phyloP scores from a whole-genome alignment of 64 coral and sea anemone species.

The Astreopora myriophthalma region DNA sequence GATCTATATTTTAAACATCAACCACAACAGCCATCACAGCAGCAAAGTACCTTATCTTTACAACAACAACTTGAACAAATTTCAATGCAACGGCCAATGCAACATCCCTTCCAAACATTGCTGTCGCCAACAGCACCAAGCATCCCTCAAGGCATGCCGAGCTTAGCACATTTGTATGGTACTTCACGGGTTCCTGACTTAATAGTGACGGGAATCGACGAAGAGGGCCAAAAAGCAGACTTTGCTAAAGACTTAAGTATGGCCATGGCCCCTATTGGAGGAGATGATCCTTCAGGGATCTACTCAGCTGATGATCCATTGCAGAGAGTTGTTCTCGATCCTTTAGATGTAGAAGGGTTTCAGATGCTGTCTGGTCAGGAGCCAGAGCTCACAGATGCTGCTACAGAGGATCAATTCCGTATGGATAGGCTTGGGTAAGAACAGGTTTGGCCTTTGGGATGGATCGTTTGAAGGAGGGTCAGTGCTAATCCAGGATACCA shows the following conservation, averaged over 20 bases:
- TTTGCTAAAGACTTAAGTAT: slow-evolving; percentile 67
- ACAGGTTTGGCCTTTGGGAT: background rate
- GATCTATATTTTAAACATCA: slow-evolving; percentile 51
- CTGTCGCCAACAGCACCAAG: slow-evolving; percentile 13
- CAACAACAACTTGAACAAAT: slow-evolving; percentile 56
- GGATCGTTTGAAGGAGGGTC: too few species aligned
- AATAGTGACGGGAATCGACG: slow-evolving; percentile 55
- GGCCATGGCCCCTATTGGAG: slow-evolving; percentile 54
- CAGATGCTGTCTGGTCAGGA: slow-evolving; percentile 76
- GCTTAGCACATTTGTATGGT: slow-evolving; percentile 51
- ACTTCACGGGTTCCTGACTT: slow-evolving; percentile 63
- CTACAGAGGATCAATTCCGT: slow-evolving; percentile 75
- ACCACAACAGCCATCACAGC: background rate
- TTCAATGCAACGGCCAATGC: slow-evolving; percentile 38
- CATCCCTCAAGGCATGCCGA: slow-evolving; percentile 11
- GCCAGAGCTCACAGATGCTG: slow-evolving; percentile 68
- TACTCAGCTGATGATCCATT: slow-evolving; percentile 61
- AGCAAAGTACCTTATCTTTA: background rate
- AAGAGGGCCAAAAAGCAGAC: slow-evolving; percentile 60
- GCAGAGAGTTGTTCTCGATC: slow-evolving; percentile 61
- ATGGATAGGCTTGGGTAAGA: slow-evolving; percentile 68
- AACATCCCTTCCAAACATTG: slow-evolving; percentile 43
- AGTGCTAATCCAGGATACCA: background rate
- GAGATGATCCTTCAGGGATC: slow-evolving; percentile 28
- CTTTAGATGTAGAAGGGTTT: slow-evolving; percentile 66